phyloP scores from a whole-genome alignment of 2,797 vertebrate species.

The Lepus oiostolus region DNA sequence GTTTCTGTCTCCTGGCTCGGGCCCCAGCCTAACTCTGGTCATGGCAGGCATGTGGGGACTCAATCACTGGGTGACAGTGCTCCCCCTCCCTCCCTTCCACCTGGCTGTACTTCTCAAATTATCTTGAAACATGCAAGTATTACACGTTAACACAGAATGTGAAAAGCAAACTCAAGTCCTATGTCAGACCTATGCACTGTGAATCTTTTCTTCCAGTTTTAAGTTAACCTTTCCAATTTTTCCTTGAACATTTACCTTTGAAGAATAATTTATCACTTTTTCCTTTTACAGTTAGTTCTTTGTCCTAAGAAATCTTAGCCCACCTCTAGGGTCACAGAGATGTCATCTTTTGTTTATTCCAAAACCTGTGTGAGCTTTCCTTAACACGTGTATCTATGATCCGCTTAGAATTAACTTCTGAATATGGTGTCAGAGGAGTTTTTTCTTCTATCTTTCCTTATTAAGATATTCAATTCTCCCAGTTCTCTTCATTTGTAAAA shows the following conservation, averaged over 20 bases:
- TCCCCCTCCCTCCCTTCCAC: no score
- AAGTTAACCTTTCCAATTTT: not conserved
- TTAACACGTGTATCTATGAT: not conserved
- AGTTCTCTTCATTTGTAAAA: not conserved
- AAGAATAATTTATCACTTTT: not conserved
- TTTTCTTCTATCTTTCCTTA: not conserved
- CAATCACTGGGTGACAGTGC: no score
- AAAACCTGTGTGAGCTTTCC: conserved; percentile 19
- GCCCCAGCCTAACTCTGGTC: no score
- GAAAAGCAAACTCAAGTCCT: not conserved
- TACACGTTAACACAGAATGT: no score
- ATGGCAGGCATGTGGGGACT: no score
- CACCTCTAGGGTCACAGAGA: not conserved
- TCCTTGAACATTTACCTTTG: not conserved
- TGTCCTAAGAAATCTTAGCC: not conserved
- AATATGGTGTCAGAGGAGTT: not conserved
- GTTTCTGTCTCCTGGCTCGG: no score
- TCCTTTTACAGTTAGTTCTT: not conserved
- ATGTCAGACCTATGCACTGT: not conserved
- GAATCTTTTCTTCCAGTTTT: not conserved
- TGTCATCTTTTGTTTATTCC: not conserved
- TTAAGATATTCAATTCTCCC: not conserved
- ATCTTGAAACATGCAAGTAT: no score
- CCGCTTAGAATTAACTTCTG: not conserved
- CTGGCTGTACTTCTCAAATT: no score